Base-by-base conservation (phyloP, 2,888 invertebrate genomes). In the Fissipunctia ypsillon region DNA sequence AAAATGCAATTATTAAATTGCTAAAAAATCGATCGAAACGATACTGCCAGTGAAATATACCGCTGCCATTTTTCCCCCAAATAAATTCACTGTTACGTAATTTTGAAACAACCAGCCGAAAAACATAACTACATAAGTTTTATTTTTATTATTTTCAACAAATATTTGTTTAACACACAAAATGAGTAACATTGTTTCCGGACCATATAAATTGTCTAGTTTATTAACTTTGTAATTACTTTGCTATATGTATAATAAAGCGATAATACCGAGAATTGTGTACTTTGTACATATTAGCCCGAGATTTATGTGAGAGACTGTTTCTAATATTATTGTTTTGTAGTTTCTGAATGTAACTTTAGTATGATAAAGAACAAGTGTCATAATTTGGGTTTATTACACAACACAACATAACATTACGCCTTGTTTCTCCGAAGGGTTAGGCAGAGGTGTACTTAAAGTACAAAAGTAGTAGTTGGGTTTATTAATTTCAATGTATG, bases 181-280 rank as follows among this genome's bases (percentile, higher is more conserved):
- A n/a, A n/a, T n/a, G n/a, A 22, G 45, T 80, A 74, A 56, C 35
- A 45, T 50, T 5, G 54, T 50, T 69, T 83, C 63, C 68, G 41
- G 43, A 78, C 35, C 22, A 25, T 25, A 38, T 74, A 74, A 56
- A 80, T 74, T 60, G n/a, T 80, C 38, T 31, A 83, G 69, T 74
- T 80, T 81, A 69, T 74, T 69, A 81, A 66, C 69, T 69, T 45
- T 5, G 41, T 80, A 67, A 83, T 83, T 83, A 83, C 73, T 80
- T 69, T 56, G 56, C 43, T 68, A 70, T 61, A 84, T 80, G 75
- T 61, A 84, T 80, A 84, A 80, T 74, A 74, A 48, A 83, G 41
- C 80, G 22, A 80, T 76, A 71, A 76, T 81, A 45, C 16, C 7
- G 50, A 86, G 71, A 70, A 67, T 25, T 71, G 67, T 75, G 69